Evolutionary conservation across 2,888 invertebrate genomes (phyloP).

Genomic region (Pristionchus arcanus): DNA sequence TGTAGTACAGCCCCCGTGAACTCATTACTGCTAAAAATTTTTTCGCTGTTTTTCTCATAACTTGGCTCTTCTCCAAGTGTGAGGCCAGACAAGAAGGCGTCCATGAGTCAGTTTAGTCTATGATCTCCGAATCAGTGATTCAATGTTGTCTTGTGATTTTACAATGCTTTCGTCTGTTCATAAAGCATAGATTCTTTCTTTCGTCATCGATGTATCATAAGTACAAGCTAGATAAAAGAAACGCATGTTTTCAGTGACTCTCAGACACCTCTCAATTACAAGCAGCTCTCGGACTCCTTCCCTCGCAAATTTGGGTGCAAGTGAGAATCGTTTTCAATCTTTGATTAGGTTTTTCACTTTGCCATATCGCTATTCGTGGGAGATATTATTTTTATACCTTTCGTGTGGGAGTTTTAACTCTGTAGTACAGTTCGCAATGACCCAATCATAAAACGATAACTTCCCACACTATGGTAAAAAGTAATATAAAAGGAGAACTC

Average conservation of each 20-base stretch:
- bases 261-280: not conserved
- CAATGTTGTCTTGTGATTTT: not conserved
- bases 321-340: not conserved
- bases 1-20: not conserved
- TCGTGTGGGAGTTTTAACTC: not conserved
- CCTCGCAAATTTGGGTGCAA: not conserved
- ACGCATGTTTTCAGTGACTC: not conserved
- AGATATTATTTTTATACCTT: not conserved
- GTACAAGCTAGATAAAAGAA: not conserved
- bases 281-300: not conserved
- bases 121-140: not conserved
- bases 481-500: not conserved
- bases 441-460: not conserved
- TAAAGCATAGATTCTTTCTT: not conserved
- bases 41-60: not conserved
- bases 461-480: not conserved
- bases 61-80: not conserved
- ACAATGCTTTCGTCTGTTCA: not conserved
- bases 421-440: not conserved
- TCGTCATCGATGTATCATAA: not conserved
- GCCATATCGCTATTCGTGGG: not conserved
- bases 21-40: not conserved
- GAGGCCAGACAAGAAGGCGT: not conserved
- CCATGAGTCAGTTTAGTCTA: not conserved
- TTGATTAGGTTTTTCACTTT: not conserved